Evolutionary conservation across 2,797 vertebrate genomes (phyloP).

Genomic region (Thamnophis elegans): DNA sequence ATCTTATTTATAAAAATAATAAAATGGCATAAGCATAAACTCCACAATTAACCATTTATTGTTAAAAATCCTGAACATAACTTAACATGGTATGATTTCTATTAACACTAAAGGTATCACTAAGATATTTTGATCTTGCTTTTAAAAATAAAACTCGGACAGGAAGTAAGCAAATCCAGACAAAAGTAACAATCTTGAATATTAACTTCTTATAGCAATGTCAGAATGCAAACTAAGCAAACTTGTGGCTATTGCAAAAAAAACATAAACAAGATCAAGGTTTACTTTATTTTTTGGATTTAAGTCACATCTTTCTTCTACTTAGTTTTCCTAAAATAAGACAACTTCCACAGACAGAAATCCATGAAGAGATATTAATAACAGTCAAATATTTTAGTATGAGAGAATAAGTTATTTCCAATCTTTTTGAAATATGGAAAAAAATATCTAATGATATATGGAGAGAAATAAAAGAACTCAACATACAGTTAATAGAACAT

Average conservation of each 20-base stretch:
- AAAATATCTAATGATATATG: neutral
- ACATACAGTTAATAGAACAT: neutral
- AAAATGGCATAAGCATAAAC: neutral
- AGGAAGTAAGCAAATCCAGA: neutral
- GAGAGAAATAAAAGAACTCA: neutral
- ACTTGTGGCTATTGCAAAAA: neutral
- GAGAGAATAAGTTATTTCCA: neutral
- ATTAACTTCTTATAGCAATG: neutral
- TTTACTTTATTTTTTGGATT: neutral
- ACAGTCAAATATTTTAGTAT: neutral
- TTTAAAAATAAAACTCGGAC: neutral
- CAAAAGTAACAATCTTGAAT: neutral
- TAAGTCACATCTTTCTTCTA: neutral
- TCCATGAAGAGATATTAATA: neutral
- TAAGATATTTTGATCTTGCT: neutral
- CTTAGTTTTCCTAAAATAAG: neutral
- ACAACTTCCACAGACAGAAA: neutral
- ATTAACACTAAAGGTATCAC: neutral
- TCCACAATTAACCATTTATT: neutral
- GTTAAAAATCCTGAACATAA: neutral
- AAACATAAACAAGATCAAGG: neutral
- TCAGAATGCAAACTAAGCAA: neutral
- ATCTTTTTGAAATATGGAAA: neutral
- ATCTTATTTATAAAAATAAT: neutral
- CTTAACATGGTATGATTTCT: neutral